Evolutionary conservation across 35 echinoderm and acorn worm genomes (phyloP).

Genomic region (Heliocidaris erythrogramma): DNA sequence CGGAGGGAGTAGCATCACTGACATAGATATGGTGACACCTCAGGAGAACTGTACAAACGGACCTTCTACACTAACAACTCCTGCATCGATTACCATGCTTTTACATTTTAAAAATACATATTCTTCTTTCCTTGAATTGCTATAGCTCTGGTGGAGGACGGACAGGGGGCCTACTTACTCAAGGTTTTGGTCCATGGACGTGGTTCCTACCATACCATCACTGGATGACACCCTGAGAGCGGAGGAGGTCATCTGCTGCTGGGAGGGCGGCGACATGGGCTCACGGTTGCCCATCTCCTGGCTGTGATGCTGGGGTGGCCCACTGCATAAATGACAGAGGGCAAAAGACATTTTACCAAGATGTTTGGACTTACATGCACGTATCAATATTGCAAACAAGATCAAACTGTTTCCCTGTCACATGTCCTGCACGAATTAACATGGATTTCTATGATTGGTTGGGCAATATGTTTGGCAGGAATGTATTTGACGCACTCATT

Average conservation of each 20-base stretch:
- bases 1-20: too few relatives aligned
- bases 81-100: too few relatives aligned
- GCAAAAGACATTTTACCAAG: background rate
- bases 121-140: too few relatives aligned
- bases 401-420: background rate
- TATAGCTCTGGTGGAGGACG: background rate
- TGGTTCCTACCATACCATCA: background rate
- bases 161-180: constrained; percentile 37
- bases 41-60: too few relatives aligned
- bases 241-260: background rate
- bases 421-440: too few relatives aligned
- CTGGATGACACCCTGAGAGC: background rate
- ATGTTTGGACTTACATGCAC: background rate
- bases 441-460: too few relatives aligned
- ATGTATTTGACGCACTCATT: background rate
- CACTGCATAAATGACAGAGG: background rate
- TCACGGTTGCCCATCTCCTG: constrained; percentile 25
- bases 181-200: background rate
- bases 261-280: constrained; percentile 31
- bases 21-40: too few relatives aligned
- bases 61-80: too few relatives aligned
- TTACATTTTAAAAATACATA: too few relatives aligned
- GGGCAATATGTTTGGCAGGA: background rate
- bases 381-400: background rate
- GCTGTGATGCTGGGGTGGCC: background rate